Evolutionary conservation across 2,888 invertebrate genomes (phyloP), one percentile per base, ranked within the genome.

Genomic region (Dendrolimus pini): DNA sequence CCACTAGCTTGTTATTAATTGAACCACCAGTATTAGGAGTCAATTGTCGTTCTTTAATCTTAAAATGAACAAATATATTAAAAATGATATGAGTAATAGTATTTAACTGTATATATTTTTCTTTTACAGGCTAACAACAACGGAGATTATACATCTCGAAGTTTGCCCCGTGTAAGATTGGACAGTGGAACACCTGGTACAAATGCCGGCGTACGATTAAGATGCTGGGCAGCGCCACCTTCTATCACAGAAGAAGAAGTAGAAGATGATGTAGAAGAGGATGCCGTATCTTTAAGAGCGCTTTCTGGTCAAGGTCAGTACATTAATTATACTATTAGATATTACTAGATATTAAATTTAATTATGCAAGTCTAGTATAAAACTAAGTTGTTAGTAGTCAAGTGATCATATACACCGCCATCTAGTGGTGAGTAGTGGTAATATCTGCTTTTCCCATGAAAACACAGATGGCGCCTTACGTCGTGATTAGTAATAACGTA

Each of bases 171-270:
- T 12, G 93, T 95, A 55, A 91, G 95, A 58, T 83, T 95, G 64
- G 95, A 95, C 77, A 94, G 93, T 41, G 94, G 94, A 1, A 92
- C 93, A 54, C 91, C 92, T 60, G 78, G 83, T 80, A 94, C 68
- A 77, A 93, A 80, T 80, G 93, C 76, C 82, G 94, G 95, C 72
- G 92, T 93, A 59, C 83, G 93, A 61, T 83, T 92, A 41, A 85
- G 93, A 53, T 92, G 92, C 68, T 90, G 93, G 82, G 92, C 93
- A 41, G 93, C 93, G 9, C 94, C 94, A 7, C 94, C 94, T 0
- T 93, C 94, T 41, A 92, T 94, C 62, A 93, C 94, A 56, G 94
- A 94, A 71, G 94, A 94, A 78, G 94, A 93, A 67, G 91, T 93
- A 47, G 93, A 92, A 61, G 92, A 92, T 59, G 91, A 92, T 61